A percentile compares a stretch with the other conserved stretches of the same genome.
Conservation (phyloP, 2,797 vertebrate genomes). For the Dicrostonyx torquatus region DNA sequence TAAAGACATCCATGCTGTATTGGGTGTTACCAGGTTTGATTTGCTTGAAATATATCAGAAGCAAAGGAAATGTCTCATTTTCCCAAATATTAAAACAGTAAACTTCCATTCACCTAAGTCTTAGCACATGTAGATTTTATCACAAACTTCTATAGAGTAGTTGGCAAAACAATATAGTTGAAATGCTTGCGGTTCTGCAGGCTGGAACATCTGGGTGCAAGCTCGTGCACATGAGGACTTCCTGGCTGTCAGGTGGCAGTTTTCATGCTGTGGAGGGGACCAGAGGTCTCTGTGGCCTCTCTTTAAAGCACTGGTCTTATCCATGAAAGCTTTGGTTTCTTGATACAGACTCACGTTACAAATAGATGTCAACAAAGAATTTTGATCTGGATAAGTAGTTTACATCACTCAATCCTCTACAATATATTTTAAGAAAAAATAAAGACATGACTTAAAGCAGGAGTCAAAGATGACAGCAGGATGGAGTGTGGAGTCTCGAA, state of each 20-base stretch:
- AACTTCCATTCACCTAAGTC: neutral
- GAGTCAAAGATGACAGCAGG: neutral
- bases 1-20: neutral
- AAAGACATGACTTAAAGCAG: neutral
- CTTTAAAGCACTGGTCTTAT: neutral
- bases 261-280: neutral
- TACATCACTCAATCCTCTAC: neutral
- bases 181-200: neutral
- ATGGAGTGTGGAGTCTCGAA: neutral
- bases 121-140: neutral
- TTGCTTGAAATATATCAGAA: neutral
- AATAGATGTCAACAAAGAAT: neutral
- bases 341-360: neutral
- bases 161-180: neutral
- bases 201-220: neutral
- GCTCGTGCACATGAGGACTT: neutral
- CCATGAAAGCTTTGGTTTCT: neutral
- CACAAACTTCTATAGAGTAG: neutral
- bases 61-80: conserved; percentile 19
- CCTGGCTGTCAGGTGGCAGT: neutral
- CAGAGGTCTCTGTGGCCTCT: neutral
- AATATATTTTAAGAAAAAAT: neutral
- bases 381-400: neutral
- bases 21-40: neutral
- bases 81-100: neutral